Evolutionary conservation across 2,797 vertebrate genomes (phyloP).

Genomic region (Eulemur coronatus): DNA sequence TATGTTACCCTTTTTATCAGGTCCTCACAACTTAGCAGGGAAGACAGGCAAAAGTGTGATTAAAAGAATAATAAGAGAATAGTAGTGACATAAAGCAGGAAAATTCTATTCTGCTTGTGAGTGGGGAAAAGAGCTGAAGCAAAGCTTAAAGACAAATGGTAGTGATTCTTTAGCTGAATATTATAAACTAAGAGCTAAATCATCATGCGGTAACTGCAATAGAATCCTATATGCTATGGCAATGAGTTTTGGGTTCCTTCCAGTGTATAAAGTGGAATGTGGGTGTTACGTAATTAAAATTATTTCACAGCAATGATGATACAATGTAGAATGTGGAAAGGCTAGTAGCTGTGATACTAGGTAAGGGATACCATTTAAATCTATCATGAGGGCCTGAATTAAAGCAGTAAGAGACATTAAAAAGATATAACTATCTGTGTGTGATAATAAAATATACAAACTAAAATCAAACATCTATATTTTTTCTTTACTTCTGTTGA

Average conservation of each 20-base stretch:
- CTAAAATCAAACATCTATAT: not conserved
- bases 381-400: not conserved
- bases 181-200: not conserved
- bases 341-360: not conserved
- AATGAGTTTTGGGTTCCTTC: not conserved
- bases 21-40: not conserved
- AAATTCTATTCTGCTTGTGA: not conserved
- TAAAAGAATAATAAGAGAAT: not conserved
- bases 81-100: not conserved
- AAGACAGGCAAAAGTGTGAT: not conserved
- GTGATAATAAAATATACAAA: not conserved
- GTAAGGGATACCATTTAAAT: not conserved
- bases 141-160: not conserved
- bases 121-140: not conserved
- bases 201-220: not conserved
- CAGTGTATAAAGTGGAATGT: not conserved
- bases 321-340: not conserved
- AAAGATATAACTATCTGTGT: not conserved
- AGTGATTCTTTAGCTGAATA: not conserved
- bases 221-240: not conserved
- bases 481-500: not conserved
- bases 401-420: not conserved
- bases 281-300: not conserved
- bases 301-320: not conserved
- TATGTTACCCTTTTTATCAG: not conserved